These are phyloP conservation scores for Dendrocincla tyrannina DNA, from an alignment of 2,797 vertebrate species.

Conservation along the genomic window DNA sequence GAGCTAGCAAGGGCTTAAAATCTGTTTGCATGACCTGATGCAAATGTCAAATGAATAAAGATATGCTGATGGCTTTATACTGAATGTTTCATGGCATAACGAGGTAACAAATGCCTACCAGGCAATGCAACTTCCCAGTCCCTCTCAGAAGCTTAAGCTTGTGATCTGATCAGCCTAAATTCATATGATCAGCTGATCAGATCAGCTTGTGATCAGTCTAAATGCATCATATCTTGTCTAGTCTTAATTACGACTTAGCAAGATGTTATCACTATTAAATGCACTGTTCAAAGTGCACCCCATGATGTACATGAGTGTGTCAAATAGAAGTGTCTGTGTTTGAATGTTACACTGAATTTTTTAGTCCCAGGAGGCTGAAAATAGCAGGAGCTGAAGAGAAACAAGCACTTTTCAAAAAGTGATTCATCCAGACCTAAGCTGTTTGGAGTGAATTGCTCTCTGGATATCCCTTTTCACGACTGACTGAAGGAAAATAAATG, in stretches of 20 bases:
- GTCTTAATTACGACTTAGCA: background rate
- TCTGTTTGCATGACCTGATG: background rate
- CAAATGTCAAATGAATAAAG: background rate
- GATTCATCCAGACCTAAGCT: background rate
- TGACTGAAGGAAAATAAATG: background rate
- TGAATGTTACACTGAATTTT: background rate
- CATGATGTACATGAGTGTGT: background rate
- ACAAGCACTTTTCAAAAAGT: background rate
- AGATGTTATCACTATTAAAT: background rate
- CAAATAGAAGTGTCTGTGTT: background rate
- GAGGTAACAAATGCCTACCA: background rate
- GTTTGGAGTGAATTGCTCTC: background rate
- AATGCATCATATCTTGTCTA: background rate
- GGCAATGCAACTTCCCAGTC: background rate
- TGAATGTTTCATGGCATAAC: background rate
- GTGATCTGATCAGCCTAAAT: background rate
- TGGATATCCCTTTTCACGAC: background rate
- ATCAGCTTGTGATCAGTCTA: background rate
- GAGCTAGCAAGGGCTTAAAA: background rate
- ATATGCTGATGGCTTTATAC: background rate
- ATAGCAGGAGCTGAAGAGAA: background rate
- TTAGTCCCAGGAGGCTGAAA: background rate
- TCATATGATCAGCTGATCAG: background rate
- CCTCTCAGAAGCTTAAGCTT: background rate
- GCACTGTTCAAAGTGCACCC: background rate